Conservation (phyloP, 92 coral and sea anemone species). For the Actinernus sp. region DNA sequence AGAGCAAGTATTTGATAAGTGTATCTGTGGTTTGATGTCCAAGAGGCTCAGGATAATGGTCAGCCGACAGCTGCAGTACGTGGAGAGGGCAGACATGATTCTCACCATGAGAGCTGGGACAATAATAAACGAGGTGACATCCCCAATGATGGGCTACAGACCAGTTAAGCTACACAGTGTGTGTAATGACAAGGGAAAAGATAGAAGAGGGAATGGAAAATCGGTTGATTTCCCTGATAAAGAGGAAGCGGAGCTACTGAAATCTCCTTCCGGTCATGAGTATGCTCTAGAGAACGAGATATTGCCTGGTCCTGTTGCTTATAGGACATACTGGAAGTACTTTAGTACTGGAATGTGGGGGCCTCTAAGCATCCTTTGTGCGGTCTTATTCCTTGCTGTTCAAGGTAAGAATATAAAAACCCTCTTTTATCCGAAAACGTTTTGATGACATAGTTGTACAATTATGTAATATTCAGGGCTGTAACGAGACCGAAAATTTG, state of each 20-base stretch:
- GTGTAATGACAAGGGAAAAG: slow-evolving; percentile 2
- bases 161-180: slow-evolving; percentile 73
- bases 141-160: slow-evolving; percentile 71
- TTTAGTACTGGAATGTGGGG: slow-evolving; percentile 66
- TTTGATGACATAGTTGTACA: too few species aligned
- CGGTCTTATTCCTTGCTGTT: slow-evolving; percentile 48
- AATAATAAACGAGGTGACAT: slow-evolving; percentile 84
- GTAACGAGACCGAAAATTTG: too few species aligned
- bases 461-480: too few species aligned
- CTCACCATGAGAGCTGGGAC: slow-evolving; percentile 93
- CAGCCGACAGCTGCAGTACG: slow-evolving; percentile 87
- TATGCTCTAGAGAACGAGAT: background rate
- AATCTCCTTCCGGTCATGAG: background rate
- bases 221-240: slow-evolving; percentile 45
- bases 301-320: slow-evolving; percentile 4
- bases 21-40: slow-evolving; percentile 80
- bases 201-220: slow-evolving; percentile 13
- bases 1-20: slow-evolving; percentile 81
- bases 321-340: slow-evolving; percentile 73
- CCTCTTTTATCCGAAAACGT: too few species aligned
- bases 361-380: slow-evolving; percentile 58
- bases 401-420: slow-evolving; percentile 86
- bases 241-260: slow-evolving; percentile 61
- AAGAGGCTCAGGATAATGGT: slow-evolving; percentile 75
- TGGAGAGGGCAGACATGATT: slow-evolving; percentile 85